Percentiles rank a stretch among this genome's conserved stretches.
Conservation (phyloP, 2,797 vertebrate species). For the Steatocranus sp. region DNA sequence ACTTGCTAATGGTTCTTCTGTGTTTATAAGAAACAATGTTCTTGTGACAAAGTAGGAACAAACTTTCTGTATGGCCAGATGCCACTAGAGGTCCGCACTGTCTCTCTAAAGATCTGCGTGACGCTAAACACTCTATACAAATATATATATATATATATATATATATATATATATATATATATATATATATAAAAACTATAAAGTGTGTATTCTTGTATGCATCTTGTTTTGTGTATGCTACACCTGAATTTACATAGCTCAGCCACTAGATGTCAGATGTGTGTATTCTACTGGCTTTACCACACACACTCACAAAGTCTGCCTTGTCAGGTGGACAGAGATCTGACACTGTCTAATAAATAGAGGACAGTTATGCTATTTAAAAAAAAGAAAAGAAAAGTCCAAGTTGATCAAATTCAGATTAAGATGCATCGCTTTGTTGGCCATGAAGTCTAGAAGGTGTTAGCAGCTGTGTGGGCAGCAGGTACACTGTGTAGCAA, state of each 20-base stretch:
- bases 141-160: background rate
- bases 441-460: constrained; percentile 11
- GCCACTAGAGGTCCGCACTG: background rate
- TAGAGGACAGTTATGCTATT: background rate
- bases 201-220: background rate
- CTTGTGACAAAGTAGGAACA: background rate
- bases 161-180: background rate
- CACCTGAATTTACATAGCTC: background rate
- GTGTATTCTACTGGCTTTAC: constrained; percentile 13
- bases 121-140: background rate
- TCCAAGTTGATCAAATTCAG: background rate
- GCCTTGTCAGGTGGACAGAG: background rate
- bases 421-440: background rate
- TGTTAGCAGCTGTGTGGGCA: constrained; percentile 18
- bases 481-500: constrained; percentile 49
- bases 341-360: background rate
- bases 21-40: background rate
- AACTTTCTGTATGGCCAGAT: background rate
- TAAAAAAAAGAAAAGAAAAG: background rate
- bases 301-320: background rate
- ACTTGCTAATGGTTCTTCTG: background rate
- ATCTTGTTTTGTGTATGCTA: background rate
- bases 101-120: background rate
- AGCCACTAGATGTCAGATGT: constrained; percentile 66
- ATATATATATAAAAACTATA: background rate